Conservation (phyloP, 2,888 invertebrate genomes). For the Tipula lateralis region DNA sequence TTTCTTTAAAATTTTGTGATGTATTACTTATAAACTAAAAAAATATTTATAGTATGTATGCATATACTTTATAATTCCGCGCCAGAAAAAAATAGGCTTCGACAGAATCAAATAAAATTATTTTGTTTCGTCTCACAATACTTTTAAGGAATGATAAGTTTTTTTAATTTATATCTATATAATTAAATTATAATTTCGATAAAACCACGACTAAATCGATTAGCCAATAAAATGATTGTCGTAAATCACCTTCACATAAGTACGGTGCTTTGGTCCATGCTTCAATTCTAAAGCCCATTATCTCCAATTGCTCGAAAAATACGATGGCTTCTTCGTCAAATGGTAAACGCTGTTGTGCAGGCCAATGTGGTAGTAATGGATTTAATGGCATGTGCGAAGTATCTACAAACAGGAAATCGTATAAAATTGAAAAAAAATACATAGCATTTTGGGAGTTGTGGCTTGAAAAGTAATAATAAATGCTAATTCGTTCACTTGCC, state of each 20-base stretch:
- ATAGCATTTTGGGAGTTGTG: neutral
- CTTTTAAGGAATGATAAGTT: neutral
- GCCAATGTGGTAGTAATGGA: conserved; percentile 51
- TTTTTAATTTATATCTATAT: neutral
- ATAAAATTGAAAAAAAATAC: neutral
- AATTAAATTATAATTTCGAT: conserved; percentile 44
- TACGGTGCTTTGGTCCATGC: conserved; percentile 91
- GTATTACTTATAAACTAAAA: neutral
- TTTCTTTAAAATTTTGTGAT: neutral
- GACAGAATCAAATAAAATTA: neutral
- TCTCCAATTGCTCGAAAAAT: conserved; percentile 57
- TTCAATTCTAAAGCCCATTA: conserved; percentile 66
- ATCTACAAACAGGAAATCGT: conserved; percentile 48
- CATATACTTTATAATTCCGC: neutral
- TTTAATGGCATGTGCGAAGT: conserved; percentile 55
- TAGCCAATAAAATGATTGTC: conserved; percentile 86
- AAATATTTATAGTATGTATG: neutral
- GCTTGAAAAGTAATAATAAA: conserved; percentile 30
- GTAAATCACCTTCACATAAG: conserved; percentile 92
- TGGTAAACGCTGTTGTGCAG: conserved; percentile 61
- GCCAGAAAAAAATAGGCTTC: neutral
- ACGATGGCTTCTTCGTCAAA: conserved; percentile 78
- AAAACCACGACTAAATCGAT: conserved; percentile 86
- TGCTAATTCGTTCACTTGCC: neutral
- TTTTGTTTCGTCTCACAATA: neutral